These are phyloP conservation scores for Netelia fuscicornis DNA, from an alignment of 2,888 invertebrate genomes.

Conservation along the genomic window DNA sequence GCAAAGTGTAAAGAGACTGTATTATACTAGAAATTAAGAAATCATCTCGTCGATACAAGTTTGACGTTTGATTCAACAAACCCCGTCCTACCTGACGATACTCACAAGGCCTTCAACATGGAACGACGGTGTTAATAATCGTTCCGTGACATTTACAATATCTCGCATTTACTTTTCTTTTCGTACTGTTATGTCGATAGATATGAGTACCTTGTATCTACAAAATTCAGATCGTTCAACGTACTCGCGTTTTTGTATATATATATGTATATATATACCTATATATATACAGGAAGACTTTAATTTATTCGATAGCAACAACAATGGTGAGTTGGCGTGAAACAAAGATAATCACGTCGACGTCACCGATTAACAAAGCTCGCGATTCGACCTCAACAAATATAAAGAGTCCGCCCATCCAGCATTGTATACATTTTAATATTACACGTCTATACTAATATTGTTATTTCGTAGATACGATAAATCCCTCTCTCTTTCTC, in stretches of 20 bases:
- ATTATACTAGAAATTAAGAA: constrained; percentile 52
- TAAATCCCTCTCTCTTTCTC: neutral
- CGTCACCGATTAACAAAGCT: neutral
- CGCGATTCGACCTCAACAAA: neutral
- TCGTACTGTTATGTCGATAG: neutral
- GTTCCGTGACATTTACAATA: neutral
- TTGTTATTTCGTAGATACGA: neutral
- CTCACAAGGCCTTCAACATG: neutral
- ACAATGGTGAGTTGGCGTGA: neutral
- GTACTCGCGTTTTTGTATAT: constrained; percentile 18
- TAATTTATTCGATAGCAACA: constrained; percentile 41
- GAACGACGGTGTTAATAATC: neutral
- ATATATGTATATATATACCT: neutral
- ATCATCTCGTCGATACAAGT: neutral
- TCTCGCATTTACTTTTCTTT: neutral
- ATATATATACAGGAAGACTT: too few species aligned
- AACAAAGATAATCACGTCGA: constrained; percentile 14
- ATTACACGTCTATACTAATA: neutral
- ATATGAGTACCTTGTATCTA: neutral
- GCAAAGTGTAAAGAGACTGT: constrained; percentile 51
- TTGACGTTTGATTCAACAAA: neutral
- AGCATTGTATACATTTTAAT: neutral
- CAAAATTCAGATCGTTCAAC: neutral
- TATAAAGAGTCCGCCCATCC: constrained; percentile 4
- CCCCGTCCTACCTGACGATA: too few species aligned